Evolutionary conservation across 2,888 invertebrate genomes (phyloP), one percentile per base, ranked within the genome.

Genomic region (Lathronympha strigana): DNA sequence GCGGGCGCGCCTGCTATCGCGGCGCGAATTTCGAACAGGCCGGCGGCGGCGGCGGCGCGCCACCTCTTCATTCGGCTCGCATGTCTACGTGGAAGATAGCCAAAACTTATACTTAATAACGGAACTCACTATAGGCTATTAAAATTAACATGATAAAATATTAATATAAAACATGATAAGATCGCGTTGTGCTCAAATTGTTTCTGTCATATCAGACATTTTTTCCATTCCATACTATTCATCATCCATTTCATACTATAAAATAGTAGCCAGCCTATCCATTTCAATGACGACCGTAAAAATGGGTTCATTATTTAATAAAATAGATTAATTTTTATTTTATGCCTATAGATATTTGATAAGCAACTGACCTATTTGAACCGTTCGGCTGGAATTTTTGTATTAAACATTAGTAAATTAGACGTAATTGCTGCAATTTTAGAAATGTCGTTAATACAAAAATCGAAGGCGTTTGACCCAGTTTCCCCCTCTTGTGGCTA

Each of bases 401-500:
- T 45, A 21, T 4, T 11, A n/a, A 45, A 13, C 45, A 23, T 47
- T 47, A n/a, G n/a, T 5, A 40, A 43, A 17, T 40, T 31, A 28
- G 17, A 28, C 19, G 25, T 55, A 19, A 43, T 13, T 55, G 33
- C 13, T 4, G 6, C 19, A 55, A 55, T 43, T 54, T 55, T 54
- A 54, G 23, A 45, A 31, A 45, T 45, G 31, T 19, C 43, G 43
- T 43, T 55, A 31, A 57, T 31, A 57, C 47, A 60, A 49, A 47
- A 60, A 53, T 45, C 40, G 54, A 60, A 36, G 45, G 11, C 53
- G 23, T n/a, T 33, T 66, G 61, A 61, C 66, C 60, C 66, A 54
- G 21, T 49, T 67, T 19, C 68, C 67, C 67, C 70, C 71, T 70
- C 67, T 67, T 43, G 49, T 36, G 70, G 64, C 69, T 71, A 77